Evolutionary conservation across 2,888 invertebrate species (phyloP).

Genomic region (Salticus scenicus): DNA sequence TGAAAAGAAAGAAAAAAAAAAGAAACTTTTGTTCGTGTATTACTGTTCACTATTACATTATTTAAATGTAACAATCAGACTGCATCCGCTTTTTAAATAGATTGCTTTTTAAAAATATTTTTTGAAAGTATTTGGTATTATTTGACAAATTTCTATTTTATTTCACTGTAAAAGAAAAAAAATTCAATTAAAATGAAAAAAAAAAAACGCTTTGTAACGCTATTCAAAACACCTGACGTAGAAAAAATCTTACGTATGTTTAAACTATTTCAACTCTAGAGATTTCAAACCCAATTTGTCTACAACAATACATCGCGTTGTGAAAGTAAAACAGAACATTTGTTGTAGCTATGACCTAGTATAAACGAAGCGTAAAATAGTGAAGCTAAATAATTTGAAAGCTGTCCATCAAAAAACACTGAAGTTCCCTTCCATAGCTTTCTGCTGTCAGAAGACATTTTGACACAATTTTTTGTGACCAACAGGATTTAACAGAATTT

Average conservation of each 20-base stretch:
- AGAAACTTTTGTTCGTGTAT: too few relatives aligned
- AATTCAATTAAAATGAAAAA: too few relatives aligned
- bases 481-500: background rate
- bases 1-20: too few relatives aligned
- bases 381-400: slow-evolving; percentile 10
- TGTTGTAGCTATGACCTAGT: slow-evolving; percentile 55
- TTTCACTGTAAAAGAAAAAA: too few relatives aligned
- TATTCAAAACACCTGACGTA: slow-evolving; percentile 6
- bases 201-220: background rate
- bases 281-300: slow-evolving; percentile 9
- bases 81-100: too few relatives aligned
- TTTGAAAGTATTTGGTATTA: too few relatives aligned
- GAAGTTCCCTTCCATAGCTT: slow-evolving; percentile 7
- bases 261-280: slow-evolving; percentile 2
- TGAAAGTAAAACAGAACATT: slow-evolving; percentile 47
- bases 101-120: too few relatives aligned
- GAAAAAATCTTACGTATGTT: background rate
- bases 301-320: slow-evolving; percentile 19
- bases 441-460: slow-evolving; percentile 22
- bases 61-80: too few relatives aligned
- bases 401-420: background rate
- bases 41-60: too few relatives aligned
- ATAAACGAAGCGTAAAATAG: slow-evolving; percentile 48
- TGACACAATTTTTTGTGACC: slow-evolving; percentile 34
- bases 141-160: too few relatives aligned